Evolutionary conservation across 2,888 invertebrate species (phyloP).

Genomic region (Conops quadrifasciatus): DNA sequence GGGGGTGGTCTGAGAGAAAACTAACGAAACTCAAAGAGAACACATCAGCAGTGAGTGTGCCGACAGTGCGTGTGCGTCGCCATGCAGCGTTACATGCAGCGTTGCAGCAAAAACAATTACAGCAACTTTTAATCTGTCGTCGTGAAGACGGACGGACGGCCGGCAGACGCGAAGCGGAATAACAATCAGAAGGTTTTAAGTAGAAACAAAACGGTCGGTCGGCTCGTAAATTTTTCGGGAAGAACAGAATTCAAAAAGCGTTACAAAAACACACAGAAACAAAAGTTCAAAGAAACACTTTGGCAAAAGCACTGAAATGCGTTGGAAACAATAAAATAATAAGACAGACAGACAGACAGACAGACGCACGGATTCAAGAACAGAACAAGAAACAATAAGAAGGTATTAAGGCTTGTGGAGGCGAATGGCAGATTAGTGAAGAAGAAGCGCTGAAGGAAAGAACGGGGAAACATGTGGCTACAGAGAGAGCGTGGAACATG

Average conservation of each 20-base stretch:
- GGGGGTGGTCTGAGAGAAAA: no score
- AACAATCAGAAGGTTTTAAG: background rate
- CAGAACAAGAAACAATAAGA: background rate
- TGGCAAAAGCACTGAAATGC: background rate
- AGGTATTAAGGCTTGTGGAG: background rate
- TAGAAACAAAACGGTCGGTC: background rate
- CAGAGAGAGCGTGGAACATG: background rate
- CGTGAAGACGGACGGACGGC: background rate
- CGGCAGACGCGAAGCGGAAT: background rate
- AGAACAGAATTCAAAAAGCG: background rate
- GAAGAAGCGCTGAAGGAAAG: background rate
- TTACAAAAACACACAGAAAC: background rate
- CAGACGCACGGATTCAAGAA: background rate
- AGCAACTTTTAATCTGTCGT: background rate
- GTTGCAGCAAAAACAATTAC: constrained; percentile 8
- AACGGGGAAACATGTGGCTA: background rate
- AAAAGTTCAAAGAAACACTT: background rate
- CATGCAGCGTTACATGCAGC: background rate
- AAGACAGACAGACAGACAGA: background rate
- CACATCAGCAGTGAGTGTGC: no score
- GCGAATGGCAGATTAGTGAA: background rate
- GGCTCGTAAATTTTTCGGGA: background rate
- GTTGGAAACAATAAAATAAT: background rate
- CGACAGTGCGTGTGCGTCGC: no score
- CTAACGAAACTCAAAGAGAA: background rate